Percentiles rank a stretch among this genome's conserved stretches.
Conservation (phyloP, 2,888 invertebrate genomes). For the Thereva unica region DNA sequence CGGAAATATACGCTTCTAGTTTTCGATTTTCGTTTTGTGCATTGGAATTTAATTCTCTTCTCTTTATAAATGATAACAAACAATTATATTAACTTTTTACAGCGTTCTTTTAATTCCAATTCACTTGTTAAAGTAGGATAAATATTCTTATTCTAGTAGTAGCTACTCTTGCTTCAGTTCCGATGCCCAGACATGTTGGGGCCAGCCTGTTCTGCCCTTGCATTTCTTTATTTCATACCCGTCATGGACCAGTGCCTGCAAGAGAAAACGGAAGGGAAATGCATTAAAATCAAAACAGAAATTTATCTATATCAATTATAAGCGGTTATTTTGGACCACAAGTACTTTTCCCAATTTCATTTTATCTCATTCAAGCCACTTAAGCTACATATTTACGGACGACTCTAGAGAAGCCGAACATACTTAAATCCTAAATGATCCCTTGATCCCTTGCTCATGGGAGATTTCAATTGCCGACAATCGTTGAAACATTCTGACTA, state of each 20-base stretch:
- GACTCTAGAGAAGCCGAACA: no score
- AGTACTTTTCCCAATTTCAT: no score
- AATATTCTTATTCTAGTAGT: neutral
- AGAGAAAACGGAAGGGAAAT: slow-evolving; percentile 14
- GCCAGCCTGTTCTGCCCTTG: slow-evolving; percentile 95
- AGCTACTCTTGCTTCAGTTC: slow-evolving; percentile 71
- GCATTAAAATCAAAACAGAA: slow-evolving; percentile 16
- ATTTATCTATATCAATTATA: slow-evolving; percentile 4
- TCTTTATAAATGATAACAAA: neutral
- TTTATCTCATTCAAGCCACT: no score
- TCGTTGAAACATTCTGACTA: no score
- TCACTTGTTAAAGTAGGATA: no score
- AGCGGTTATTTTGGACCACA: no score
- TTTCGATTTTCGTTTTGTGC: neutral
- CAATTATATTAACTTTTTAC: slow-evolving; percentile 3
- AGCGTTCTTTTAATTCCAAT: neutral
- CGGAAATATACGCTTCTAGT: neutral
- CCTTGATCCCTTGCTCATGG: no score
- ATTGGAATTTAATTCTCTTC: neutral
- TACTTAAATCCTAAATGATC: no score
- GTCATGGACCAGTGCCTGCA: slow-evolving; percentile 20
- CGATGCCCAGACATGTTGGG: slow-evolving; percentile 94
- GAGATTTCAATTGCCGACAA: no score
- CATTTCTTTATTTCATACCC: slow-evolving; percentile 54
- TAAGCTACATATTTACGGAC: no score